Base-by-base conservation (phyloP, 2,113 vertebrate genomes). In the Todiramphus saurophagus region DNA sequence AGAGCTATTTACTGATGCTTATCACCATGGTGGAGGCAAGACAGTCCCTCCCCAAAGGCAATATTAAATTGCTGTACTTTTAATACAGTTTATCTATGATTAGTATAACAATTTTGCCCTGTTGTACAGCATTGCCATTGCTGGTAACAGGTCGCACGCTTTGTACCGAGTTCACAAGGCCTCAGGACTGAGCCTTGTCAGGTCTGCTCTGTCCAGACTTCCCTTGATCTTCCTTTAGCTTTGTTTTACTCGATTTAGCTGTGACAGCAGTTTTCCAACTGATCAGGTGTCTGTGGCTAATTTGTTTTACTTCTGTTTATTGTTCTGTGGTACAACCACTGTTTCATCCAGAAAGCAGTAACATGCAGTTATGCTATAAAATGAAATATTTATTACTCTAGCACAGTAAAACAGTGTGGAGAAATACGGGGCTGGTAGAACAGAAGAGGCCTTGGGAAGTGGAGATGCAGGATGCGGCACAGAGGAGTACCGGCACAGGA, bases 391-490 rank as follows among this genome's bases (percentile, higher is more conserved):
- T 78, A 41, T 46, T 67, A 55, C 37, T 67, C 37, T 33, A 82
- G 46, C 33, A 55, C 13, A 55, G 60, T 67, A 55, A 78, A 0
- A 0, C 4, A 69, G 13, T 0, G 0, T 4, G 63, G 33, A 63
- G 30, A 66, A 74, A 66, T 27, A 59, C 9, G 41, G 31, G n/a
- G 31, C 21, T 55, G 17, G n/a, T 39, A 21, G 5, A 60, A 30
- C 3, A 66, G 30, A 58, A 27, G 35, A 58, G 44, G 14, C 44
- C 43, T 37, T 33, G 28, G 48, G 33, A 94, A 51, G 27, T 5
- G 20, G 10, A 82, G n/a, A 33, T 5, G 28, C 5, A 20, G 39
- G n/a, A 60, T 24, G 20, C 1, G 4, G 56, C n/a, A 19, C 1
- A 41, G 79, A 80, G 31, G 28, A 60, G 25, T 19, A 63, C 18